Percentiles rank a stretch among this genome's conserved stretches.
Evolutionary conservation across 2,888 invertebrate genomes (phyloP).

Genomic region (Drosophila pseudotakahashii): DNA sequence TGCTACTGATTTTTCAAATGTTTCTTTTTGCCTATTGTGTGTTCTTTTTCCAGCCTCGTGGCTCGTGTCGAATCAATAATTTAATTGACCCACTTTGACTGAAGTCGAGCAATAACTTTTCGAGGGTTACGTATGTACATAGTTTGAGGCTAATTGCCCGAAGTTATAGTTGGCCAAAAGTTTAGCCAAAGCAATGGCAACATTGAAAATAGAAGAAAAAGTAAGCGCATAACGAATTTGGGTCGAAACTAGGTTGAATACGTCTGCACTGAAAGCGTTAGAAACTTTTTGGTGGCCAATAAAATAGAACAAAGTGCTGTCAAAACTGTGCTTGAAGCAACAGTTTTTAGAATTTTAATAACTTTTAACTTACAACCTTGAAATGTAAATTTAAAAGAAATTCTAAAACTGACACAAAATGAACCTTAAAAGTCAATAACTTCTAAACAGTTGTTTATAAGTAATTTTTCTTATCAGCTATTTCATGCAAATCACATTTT

Average conservation of each 20-base stretch:
- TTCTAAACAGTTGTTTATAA: background rate
- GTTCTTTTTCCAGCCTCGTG: conserved; percentile 11
- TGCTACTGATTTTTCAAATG: background rate
- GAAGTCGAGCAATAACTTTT: conserved; percentile 14
- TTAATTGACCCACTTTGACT: conserved; percentile 50
- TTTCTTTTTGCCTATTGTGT: background rate
- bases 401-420: conserved; percentile 8
- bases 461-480: conserved; percentile 1
- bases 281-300: conserved; percentile 27
- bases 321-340: conserved; percentile 21
- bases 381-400: background rate
- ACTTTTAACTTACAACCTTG: background rate
- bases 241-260: conserved; percentile 29
- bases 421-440: background rate
- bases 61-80: conserved; percentile 44
- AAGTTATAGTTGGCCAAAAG: conserved; percentile 30
- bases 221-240: conserved; percentile 21
- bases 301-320: conserved; percentile 35
- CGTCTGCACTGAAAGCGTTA: conserved; percentile 17
- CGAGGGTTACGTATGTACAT: conserved; percentile 4
- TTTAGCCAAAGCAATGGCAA: conserved; percentile 22
- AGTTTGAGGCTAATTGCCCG: conserved; percentile 32
- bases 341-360: background rate
- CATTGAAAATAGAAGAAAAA: conserved; percentile 15
- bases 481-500: background rate